phyloP scores from a whole-genome alignment of 2,113 vertebrate species.

The Aramus guarauna region DNA sequence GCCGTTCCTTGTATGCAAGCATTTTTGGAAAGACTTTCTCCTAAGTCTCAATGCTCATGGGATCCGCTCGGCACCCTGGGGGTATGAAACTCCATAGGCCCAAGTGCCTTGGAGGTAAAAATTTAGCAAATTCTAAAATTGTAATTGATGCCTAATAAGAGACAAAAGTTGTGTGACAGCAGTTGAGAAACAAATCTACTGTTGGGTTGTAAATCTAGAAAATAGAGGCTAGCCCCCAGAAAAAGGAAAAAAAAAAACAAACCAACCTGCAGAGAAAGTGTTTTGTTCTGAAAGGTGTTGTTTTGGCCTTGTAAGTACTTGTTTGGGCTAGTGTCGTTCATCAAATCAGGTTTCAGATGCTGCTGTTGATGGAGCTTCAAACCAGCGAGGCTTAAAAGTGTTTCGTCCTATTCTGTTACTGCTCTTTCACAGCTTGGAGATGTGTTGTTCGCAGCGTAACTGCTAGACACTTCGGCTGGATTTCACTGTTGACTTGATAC shows the following conservation, averaged over 20 bases:
- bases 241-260: neutral
- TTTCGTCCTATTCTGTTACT: neutral
- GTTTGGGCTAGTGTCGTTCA: neutral
- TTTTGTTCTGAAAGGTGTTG: neutral
- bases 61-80: neutral
- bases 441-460: neutral
- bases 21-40: neutral
- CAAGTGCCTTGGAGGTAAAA: neutral
- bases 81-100: neutral
- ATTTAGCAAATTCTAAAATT: fast-evolving
- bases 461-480: neutral
- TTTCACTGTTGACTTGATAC: neutral
- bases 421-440: neutral
- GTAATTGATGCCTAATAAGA: fast-evolving
- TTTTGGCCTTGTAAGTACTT: neutral
- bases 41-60: fast-evolving
- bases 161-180: neutral
- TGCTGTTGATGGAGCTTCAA: neutral
- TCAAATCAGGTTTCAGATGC: neutral
- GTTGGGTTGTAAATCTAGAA: neutral
- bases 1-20: neutral
- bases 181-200: neutral
- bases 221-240: neutral
- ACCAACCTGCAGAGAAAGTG: no score
- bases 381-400: neutral